Evolutionary conservation across 2,113 vertebrate species (phyloP), one percentile per base, ranked within the genome.

Genomic region (Deroptyus accipitrinus): DNA sequence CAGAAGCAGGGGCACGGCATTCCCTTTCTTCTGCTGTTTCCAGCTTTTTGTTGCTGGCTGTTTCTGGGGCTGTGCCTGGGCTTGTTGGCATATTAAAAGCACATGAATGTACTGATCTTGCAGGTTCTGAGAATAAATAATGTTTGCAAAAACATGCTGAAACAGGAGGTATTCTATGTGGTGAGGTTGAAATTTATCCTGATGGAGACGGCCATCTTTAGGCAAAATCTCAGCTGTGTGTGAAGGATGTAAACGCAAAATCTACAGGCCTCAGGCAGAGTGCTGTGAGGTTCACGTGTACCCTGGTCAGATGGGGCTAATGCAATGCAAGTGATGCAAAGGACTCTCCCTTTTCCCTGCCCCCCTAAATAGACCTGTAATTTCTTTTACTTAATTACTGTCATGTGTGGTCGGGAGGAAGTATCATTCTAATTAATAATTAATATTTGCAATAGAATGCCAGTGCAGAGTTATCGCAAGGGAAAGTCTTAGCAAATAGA

Each of bases 321-420:
- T 55, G 46, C 51, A 81, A 2, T 69, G 37, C 41, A 54, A 57
- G 30, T 31, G 70, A 35, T 76, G 52, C 62, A 73, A 28, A 73
- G 41, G 33, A 33, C 22, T 57, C 30, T 77, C 19, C 19, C 17
- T 72, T 87, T 42, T 46, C 55, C n/a, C 54, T 83, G 72, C 37
- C 90, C 61, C 72, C 64, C 78, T 95, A 69, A 85, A 70, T 46
- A 72, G 52, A 69, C 35, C 59, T 88, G 54, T 85, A 57, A 90
- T 79, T 96, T 93, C 28, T 63, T 92, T 89, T 80, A 62, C 75
- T 86, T 95, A 90, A 95, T 93, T 80, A 81, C 68, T 74, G 61
- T 61, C 68, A 35, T 64, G 51, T 75, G 76, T 86, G 51, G 67
- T 88, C 93, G 79, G 68, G 72, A 92, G 73, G 51, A 80, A 81